Conservation (phyloP, 2,113 vertebrate species). For the Oncorhynchus keta region DNA sequence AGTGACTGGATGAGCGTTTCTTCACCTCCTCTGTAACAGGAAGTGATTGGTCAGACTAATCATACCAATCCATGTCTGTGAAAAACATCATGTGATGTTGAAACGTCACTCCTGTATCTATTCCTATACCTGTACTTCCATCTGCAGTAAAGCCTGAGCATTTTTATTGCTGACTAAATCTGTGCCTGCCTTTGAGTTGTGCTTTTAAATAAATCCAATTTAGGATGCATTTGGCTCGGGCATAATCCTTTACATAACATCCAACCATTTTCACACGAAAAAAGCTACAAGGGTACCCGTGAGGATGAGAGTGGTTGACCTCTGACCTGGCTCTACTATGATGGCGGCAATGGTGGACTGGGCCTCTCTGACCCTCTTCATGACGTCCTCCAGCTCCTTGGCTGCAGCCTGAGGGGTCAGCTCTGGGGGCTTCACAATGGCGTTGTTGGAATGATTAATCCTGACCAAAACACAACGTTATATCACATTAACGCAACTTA, state of each 20-base stretch:
- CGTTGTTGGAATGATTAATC: constrained; percentile 99
- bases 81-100: not conserved
- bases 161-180: too few species aligned
- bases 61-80: not conserved
- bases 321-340: constrained; percentile 91
- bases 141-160: too few species aligned
- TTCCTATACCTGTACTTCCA: too few species aligned
- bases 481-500: not conserved
- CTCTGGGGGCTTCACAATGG: constrained; percentile 97
- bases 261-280: too few species aligned
- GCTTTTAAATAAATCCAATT: too few species aligned
- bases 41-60: not conserved
- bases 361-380: constrained; percentile 94
- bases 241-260: too few species aligned
- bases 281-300: too few species aligned
- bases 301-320: not conserved
- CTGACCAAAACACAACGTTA: constrained; percentile 64
- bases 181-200: too few species aligned
- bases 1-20: constrained; percentile 72
- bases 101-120: not conserved
- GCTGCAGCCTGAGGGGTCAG: constrained; percentile 95
- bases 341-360: constrained; percentile 93
- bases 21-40: constrained; percentile 63
- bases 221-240: too few species aligned
- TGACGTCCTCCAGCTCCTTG: constrained; percentile 94